Conservation (phyloP, 2,797 vertebrate genomes). For the Hydrocynus forskahlii region DNA sequence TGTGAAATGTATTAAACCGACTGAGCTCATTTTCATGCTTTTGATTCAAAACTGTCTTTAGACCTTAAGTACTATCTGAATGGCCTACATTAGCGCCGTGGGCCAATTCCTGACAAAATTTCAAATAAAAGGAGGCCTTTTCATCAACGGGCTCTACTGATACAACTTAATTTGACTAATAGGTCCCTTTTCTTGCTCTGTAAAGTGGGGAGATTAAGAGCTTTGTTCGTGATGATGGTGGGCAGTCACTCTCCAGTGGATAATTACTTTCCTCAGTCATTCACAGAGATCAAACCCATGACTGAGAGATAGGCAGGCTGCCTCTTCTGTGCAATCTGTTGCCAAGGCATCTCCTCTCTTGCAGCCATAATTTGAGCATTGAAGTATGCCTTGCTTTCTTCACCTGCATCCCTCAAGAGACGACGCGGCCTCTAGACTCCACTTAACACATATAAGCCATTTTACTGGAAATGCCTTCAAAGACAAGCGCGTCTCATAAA, state of each 20-base stretch:
- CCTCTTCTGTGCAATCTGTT: constrained; percentile 28
- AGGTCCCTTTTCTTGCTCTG: constrained; percentile 9
- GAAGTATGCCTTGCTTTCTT: constrained; percentile 33
- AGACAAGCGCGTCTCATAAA: constrained; percentile 50
- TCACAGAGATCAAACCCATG: constrained; percentile 46
- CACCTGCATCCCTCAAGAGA: constrained; percentile 46
- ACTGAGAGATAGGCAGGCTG: constrained; percentile 30
- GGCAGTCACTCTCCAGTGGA: constrained; percentile 38
- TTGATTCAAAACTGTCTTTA: constrained; percentile 39
- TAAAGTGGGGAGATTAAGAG: constrained; percentile 23
- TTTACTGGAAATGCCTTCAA: constrained; percentile 51
- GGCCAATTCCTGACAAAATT: constrained; percentile 15
- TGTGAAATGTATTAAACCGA: constrained; percentile 48
- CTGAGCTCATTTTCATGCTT: constrained; percentile 32
- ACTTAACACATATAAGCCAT: constrained; percentile 53
- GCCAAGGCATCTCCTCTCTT: constrained; percentile 38
- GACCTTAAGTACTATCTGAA: constrained; percentile 33
- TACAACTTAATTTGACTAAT: constrained; percentile 32
- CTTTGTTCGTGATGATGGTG: constrained; percentile 47
- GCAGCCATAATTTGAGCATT: constrained; percentile 25
- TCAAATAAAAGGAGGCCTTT: constrained; percentile 12
- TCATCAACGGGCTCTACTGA: constrained; percentile 12
- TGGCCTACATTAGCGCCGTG: constrained; percentile 22
- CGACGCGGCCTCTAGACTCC: constrained; percentile 36
- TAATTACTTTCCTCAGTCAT: constrained; percentile 47